phyloP scores from a whole-genome alignment of 2,888 invertebrate species.

The Nomada fabriciana region DNA sequence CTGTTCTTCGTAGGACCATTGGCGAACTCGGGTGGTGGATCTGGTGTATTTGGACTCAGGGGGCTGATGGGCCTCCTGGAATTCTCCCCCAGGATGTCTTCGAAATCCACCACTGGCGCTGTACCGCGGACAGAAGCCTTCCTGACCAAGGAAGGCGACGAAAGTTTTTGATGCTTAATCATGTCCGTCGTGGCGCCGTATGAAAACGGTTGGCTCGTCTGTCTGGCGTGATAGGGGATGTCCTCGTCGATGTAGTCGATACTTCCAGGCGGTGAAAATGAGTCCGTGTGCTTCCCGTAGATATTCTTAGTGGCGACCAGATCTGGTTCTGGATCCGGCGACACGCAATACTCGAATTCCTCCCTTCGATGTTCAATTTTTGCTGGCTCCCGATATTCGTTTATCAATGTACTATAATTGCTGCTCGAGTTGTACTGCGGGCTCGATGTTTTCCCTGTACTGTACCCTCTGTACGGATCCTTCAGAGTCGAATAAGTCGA shows the following conservation, averaged over 20 bases:
- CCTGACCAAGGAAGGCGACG: conserved; percentile 93
- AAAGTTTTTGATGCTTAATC: conserved; percentile 91
- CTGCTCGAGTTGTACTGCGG: conserved; percentile 77
- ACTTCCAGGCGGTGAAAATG: conserved; percentile 83
- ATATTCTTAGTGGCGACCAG: conserved; percentile 59
- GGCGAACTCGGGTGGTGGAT: conserved; percentile 80
- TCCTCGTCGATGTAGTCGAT: conserved; percentile 87
- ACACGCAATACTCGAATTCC: conserved; percentile 76
- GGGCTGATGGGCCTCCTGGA: conserved; percentile 76
- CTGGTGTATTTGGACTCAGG: conserved; percentile 77
- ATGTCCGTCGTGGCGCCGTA: conserved; percentile 91
- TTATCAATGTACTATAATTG: conserved; percentile 78
- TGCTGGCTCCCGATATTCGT: conserved; percentile 74
- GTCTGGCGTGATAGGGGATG: conserved; percentile 96
- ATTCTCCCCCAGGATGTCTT: conserved; percentile 80
- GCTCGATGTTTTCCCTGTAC: conserved; percentile 77
- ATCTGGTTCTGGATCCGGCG: conserved; percentile 74
- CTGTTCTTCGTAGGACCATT: conserved; percentile 74
- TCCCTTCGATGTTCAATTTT: conserved; percentile 70
- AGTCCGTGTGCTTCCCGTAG: conserved; percentile 73
- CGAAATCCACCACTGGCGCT: conserved; percentile 81
- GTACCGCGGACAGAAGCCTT: conserved; percentile 86
- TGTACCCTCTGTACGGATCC: conserved; percentile 81
- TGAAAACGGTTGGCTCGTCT: conserved; percentile 95
- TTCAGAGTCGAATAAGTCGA: conserved; percentile 81